A percentile compares a stretch with the other conserved stretches of the same genome.
Evolutionary conservation across 1,140 invertebrate genomes (phyloP).

Genomic region (Drusus annulatus): DNA sequence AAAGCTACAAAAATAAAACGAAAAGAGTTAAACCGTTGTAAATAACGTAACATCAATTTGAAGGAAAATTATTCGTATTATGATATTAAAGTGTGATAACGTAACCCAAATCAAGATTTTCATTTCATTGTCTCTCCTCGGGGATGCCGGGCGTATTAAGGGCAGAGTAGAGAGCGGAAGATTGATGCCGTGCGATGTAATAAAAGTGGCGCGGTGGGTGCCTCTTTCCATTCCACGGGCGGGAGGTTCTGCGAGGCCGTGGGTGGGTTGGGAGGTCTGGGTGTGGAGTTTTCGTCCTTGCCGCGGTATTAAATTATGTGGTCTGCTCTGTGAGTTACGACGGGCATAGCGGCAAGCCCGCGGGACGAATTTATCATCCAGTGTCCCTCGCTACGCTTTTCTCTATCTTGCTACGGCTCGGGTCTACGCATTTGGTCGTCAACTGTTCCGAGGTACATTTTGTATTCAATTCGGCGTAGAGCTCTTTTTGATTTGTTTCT

Average conservation of each 20-base stretch:
- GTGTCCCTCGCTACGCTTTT: constrained; percentile 23
- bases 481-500: too few relatives aligned
- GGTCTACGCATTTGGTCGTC: background rate
- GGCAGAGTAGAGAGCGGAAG: constrained; percentile 21
- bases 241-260: background rate
- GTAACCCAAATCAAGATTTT: background rate
- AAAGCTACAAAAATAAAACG: too few relatives aligned
- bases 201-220: constrained; percentile 35
- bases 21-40: background rate
- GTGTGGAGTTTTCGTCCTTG: constrained; percentile 43
- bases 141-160: constrained; percentile 20
- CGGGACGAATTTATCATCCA: constrained; percentile 53
- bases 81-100: constrained; percentile 9
- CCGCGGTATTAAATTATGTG: constrained; percentile 46
- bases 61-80: background rate
- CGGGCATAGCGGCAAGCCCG: constrained; percentile 40
- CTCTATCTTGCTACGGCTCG: background rate
- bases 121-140: constrained; percentile 24
- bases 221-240: background rate
- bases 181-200: constrained; percentile 48
- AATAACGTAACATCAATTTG: background rate
- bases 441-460: constrained; percentile 1
- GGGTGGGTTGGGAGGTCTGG: background rate
- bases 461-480: background rate
- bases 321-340: constrained; percentile 46